These are phyloP conservation scores for Raja brachyura DNA, from an alignment of 2,113 vertebrate genomes.

Conservation along the genomic window DNA sequence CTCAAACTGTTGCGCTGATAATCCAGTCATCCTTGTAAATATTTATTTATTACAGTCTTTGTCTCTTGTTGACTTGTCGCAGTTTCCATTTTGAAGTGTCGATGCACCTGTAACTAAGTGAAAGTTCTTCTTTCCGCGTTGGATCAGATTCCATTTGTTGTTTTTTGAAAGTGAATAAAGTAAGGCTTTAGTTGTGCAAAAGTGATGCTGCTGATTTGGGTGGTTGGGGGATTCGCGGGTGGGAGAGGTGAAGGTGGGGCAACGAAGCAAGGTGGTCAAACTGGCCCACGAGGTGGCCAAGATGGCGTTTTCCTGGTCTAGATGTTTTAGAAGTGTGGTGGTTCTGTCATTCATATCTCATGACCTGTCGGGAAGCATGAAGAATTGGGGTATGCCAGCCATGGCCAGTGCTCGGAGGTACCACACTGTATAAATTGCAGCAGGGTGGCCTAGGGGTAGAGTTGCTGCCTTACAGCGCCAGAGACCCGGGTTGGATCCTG, in stretches of 20 bases:
- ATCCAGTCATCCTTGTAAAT: slow-evolving; percentile 5
- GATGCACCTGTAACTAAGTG: background rate
- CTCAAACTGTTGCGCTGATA: background rate
- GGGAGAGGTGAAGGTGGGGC: background rate
- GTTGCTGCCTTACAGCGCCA: no score
- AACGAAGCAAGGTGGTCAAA: no score
- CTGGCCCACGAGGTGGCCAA: background rate
- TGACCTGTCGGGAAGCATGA: background rate
- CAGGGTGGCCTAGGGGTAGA: no score
- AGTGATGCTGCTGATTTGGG: background rate
- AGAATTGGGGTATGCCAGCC: no score
- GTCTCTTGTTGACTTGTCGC: background rate
- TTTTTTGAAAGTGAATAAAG: background rate
- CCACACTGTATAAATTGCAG: no score
- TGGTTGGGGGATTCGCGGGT: no score
- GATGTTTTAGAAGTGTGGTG: background rate
- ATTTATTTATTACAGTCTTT: slow-evolving; percentile 33
- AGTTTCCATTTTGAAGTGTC: background rate
- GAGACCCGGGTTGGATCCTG: no score
- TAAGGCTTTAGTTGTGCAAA: slow-evolving; percentile 6
- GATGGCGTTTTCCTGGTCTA: background rate
- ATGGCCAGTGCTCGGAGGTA: no score
- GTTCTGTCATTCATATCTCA: background rate
- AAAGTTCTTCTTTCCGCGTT: no score
- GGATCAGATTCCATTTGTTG: background rate